A percentile compares a stretch with the other conserved stretches of the same genome.
Conservation (phyloP, 2,113 vertebrate genomes). For the Aphelocoma coerulescens region DNA sequence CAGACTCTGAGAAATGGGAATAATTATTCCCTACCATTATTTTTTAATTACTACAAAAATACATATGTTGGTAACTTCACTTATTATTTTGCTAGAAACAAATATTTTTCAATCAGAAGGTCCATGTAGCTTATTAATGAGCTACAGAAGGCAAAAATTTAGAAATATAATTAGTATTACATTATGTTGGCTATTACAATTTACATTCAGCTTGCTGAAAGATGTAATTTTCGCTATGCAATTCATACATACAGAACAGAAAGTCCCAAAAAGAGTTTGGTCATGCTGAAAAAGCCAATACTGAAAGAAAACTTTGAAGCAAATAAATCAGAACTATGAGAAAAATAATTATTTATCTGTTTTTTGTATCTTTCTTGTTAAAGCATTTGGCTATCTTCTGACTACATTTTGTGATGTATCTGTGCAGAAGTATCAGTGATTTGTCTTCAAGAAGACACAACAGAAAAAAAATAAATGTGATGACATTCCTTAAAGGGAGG, state of each 20-base stretch:
- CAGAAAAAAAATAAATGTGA: not conserved
- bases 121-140: conserved; percentile 26
- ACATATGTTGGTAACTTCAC: not conserved
- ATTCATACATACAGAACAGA: not conserved
- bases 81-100: conserved; percentile 25
- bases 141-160: not conserved
- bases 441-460: not conserved
- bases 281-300: not conserved
- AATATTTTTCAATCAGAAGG: not conserved
- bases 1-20: conserved; percentile 34
- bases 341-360: not conserved
- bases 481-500: not conserved
- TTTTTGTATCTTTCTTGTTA: not conserved
- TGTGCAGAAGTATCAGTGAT: not conserved
- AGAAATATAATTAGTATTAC: not conserved
- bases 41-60: not conserved
- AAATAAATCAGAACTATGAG: not conserved
- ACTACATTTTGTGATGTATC: not conserved
- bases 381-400: not conserved
- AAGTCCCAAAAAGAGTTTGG: not conserved
- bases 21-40: conserved; percentile 25
- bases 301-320: not conserved
- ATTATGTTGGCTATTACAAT: not conserved
- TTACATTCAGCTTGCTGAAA: not conserved
- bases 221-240: not conserved